Evolutionary conservation across 1,140 invertebrate species (phyloP), one percentile per base, ranked within the genome.

Genomic region (Aricia agestis): DNA sequence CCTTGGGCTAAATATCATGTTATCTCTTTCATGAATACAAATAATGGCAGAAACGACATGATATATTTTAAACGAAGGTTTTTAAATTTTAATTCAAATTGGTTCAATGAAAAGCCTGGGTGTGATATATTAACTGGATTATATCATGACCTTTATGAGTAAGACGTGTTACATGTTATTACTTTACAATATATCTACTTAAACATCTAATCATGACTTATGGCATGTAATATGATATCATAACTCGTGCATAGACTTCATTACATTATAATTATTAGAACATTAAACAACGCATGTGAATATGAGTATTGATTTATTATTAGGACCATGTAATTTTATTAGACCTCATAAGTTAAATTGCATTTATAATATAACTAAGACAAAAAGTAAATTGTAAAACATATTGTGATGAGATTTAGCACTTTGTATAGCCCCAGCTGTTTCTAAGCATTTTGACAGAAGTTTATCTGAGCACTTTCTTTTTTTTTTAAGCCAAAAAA

Each of bases 251-350:
- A 52, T 52, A 13, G 9, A 52, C 45, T 52, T 52, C 45, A 52
- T 52, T 52, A 52, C 45, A 52, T 52, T 52, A 52, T 52, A 52
- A 52, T 52, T 52, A 52, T 52, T 52, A 52, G 7, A 42, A 52
- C 45, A 52, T 52, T 52, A 52, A 52, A 52, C 45, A 52, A 13
- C 9, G 13, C 45, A 15, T 52, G 45, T 52, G 2, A 52, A 9
- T 52, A 4, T 11, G 9, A 52, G 45, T 1, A 52, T 52, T 52
- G 13, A 13, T 9, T 52, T 52, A 4, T 15, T 52, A 52, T 52
- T 52, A 13, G 4, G 45, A 52, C 6, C 45, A 15, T 13, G 45
- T 13, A 13, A 52, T 11, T 42, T 11, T 13, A 15, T 15, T 13
- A 36, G 36, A 36, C 36, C 9, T 36, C 1, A 36, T 36, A 7